Percentiles rank a stretch among this genome's conserved stretches.
phyloP scores from a whole-genome alignment of 2,888 invertebrate species.

The Conops quadrifasciatus region DNA sequence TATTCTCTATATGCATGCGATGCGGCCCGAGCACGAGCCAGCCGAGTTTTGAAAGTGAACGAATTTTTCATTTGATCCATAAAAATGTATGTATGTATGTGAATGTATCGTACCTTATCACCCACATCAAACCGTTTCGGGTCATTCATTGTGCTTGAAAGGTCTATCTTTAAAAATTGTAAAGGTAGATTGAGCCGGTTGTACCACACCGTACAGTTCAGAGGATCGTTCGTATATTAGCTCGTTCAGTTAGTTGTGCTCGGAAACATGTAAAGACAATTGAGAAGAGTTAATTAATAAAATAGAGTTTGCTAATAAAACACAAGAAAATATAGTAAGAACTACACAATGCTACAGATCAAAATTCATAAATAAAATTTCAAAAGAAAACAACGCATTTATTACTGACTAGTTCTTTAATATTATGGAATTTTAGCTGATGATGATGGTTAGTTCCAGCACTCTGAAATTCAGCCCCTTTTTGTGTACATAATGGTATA shows the following conservation, averaged over 20 bases:
- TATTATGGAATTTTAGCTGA: no score
- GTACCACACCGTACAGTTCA: background rate
- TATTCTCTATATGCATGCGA: background rate
- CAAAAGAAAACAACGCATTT: background rate
- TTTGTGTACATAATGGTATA: no score
- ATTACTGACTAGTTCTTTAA: no score
- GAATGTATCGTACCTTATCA: no score
- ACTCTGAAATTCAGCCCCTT: no score
- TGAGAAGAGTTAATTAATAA: conserved; percentile 18
- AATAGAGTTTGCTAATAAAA: conserved; percentile 19
- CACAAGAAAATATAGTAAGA: conserved; percentile 7
- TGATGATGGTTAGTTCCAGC: no score
- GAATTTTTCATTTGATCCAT: background rate
- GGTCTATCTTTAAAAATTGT: background rate
- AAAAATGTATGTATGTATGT: background rate
- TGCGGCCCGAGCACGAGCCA: background rate
- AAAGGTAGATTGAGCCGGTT: background rate
- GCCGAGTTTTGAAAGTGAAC: background rate
- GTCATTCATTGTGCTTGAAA: background rate
- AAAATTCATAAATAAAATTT: conserved; percentile 32
- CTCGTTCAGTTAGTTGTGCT: background rate
- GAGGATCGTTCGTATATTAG: background rate
- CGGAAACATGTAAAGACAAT: background rate
- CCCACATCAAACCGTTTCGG: background rate
- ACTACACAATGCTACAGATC: conserved; percentile 27